Evolutionary conservation across 2,888 invertebrate species (phyloP).

Genomic region (Biston betularia): DNA sequence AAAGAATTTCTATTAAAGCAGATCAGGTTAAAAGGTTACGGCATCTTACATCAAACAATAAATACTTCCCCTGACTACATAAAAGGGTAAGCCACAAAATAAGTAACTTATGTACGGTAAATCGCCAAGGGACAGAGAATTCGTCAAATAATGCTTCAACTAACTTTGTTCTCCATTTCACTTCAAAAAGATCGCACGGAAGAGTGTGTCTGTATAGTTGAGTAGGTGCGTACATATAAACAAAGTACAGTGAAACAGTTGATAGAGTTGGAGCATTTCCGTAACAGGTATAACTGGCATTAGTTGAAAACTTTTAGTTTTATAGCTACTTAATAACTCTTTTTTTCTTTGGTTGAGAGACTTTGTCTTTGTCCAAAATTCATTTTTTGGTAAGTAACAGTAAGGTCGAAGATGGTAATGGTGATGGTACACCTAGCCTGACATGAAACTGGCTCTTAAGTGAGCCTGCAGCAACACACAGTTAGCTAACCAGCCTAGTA

Average conservation of each 20-base stretch:
- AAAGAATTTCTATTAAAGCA: constrained; percentile 3
- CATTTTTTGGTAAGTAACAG: no score
- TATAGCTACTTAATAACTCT: no score
- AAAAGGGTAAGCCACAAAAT: constrained; percentile 19
- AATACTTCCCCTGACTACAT: constrained; percentile 9
- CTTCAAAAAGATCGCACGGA: constrained; percentile 36
- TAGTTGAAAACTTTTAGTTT: background rate
- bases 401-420: no score
- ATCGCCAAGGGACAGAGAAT: constrained; percentile 20
- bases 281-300: no score
- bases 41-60: constrained; percentile 19
- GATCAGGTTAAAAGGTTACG: constrained; percentile 6
- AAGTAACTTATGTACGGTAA: constrained; percentile 17
- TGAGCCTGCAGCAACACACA: no score
- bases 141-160: constrained; percentile 28
- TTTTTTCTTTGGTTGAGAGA: no score
- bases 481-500: no score
- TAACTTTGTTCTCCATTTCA: constrained; percentile 30
- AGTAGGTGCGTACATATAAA: background rate
- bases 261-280: background rate
- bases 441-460: no score
- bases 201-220: constrained; percentile 20
- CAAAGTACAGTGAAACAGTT: background rate
- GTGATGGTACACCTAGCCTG: no score
- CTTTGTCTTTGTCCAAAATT: no score